Evolutionary conservation across 2,797 vertebrate species (phyloP).

Genomic region (Octomys mimax): DNA sequence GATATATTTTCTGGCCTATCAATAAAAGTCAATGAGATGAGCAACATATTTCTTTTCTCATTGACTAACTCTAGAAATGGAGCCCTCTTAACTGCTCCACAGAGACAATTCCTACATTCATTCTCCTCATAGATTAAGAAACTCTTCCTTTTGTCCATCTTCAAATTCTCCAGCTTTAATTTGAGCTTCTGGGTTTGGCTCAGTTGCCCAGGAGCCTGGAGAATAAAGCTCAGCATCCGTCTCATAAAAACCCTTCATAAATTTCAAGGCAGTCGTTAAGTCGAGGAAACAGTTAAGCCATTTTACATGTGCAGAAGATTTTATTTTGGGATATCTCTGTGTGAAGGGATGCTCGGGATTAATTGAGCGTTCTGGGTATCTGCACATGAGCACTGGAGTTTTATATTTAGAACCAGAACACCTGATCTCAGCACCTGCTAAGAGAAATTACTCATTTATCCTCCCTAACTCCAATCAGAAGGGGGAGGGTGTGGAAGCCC

Average conservation of each 20-base stretch:
- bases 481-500: not conserved
- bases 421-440: constrained; percentile 84
- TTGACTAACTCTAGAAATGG: not conserved
- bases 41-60: not conserved
- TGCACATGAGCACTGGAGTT: constrained; percentile 75
- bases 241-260: constrained; percentile 66
- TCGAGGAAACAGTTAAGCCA: constrained; percentile 78
- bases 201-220: constrained; percentile 45
- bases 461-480: constrained; percentile 67
- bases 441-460: constrained; percentile 80
- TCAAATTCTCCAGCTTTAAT: not conserved
- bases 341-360: constrained; percentile 82
- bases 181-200: not conserved
- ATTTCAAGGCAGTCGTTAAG: constrained; percentile 76
- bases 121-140: not conserved
- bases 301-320: constrained; percentile 72
- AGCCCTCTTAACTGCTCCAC: not conserved
- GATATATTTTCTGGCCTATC: not conserved
- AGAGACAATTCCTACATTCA: not conserved
- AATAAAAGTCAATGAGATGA: not conserved
- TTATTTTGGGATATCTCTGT: constrained; percentile 84
- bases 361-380: constrained; percentile 83
- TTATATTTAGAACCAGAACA: constrained; percentile 83
- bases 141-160: constrained; percentile 27
- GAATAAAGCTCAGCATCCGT: constrained; percentile 35